A percentile compares a stretch with the other conserved stretches of the same genome.
These are phyloP conservation scores for Ceratina calcarata DNA, from an alignment of 1,140 invertebrate species.

Conservation along the genomic window DNA sequence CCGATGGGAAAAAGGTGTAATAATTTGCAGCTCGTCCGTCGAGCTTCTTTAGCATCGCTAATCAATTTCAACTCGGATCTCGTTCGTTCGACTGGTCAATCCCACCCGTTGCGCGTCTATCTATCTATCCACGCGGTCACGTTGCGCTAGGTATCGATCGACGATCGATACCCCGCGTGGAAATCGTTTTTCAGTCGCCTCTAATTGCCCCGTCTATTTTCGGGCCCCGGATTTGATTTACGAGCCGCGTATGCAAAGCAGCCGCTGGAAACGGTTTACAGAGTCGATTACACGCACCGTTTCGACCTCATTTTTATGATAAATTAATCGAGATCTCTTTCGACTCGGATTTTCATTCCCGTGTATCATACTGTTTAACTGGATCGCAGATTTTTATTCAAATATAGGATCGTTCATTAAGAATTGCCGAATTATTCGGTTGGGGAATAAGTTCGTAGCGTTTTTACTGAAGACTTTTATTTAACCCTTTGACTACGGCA, in stretches of 20 bases:
- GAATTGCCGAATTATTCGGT: too few relatives aligned
- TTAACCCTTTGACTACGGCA: too few relatives aligned
- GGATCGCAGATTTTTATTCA: background rate
- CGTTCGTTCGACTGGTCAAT: background rate
- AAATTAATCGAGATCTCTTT: conserved; percentile 24
- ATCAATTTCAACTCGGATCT: conserved; percentile 18
- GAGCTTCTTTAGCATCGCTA: background rate
- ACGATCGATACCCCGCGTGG: conserved; percentile 13
- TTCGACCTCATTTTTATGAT: conserved; percentile 6
- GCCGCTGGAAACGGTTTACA: conserved; percentile 12
- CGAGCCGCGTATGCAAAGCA: conserved; percentile 22
- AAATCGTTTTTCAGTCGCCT: background rate
- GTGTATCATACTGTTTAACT: too few relatives aligned
- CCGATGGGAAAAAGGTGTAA: conserved; percentile 30
- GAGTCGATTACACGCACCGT: conserved; percentile 25
- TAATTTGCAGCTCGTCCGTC: conserved; percentile 39
- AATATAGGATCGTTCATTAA: too few relatives aligned
- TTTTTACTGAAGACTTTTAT: too few relatives aligned
- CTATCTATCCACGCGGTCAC: too few relatives aligned
- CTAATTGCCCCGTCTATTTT: conserved; percentile 17
- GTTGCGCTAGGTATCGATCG: background rate
- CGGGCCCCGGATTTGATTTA: conserved; percentile 21
- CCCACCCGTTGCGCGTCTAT: background rate
- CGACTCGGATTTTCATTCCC: too few relatives aligned
- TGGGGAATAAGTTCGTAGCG: too few relatives aligned